Percentiles rank a stretch among this genome's conserved stretches.
These are phyloP conservation scores for Saxicola maurus DNA, from an alignment of 2,797 vertebrate genomes.

Conservation along the genomic window DNA sequence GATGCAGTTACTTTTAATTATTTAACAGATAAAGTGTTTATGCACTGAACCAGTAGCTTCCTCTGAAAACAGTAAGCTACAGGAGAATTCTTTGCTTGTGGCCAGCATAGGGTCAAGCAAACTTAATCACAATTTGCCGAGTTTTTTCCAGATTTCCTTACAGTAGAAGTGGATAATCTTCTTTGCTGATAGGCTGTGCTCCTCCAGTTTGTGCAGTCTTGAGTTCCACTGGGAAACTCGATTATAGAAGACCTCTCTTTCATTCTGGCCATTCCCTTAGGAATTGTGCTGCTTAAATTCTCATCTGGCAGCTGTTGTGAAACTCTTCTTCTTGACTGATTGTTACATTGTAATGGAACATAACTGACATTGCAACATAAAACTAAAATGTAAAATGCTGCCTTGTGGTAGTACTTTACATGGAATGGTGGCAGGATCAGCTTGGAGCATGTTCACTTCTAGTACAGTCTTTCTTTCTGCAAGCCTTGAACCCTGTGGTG, in stretches of 20 bases:
- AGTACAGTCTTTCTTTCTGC: background rate
- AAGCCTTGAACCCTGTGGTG: background rate
- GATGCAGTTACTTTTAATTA: background rate
- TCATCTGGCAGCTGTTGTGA: slow-evolving; percentile 2
- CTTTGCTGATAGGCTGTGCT: background rate
- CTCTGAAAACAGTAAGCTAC: background rate
- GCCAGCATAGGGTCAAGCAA: background rate
- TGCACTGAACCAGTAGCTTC: background rate
- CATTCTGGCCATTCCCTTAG: background rate
- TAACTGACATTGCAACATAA: background rate
- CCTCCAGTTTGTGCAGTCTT: background rate
- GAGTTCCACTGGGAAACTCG: background rate
- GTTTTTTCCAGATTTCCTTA: background rate
- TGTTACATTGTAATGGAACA: background rate
- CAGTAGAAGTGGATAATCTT: background rate
- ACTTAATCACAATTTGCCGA: background rate
- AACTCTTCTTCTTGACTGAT: background rate
- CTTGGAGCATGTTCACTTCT: background rate
- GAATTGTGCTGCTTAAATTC: background rate
- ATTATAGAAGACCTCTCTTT: background rate
- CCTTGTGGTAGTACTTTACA: background rate
- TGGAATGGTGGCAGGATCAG: background rate
- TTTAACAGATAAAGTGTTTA: background rate
- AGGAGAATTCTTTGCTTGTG: background rate
- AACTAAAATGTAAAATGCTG: background rate